Evolutionary conservation across 1,140 invertebrate genomes (phyloP), one percentile per base, ranked within the genome.

Genomic region (Saxidomus purpurata): DNA sequence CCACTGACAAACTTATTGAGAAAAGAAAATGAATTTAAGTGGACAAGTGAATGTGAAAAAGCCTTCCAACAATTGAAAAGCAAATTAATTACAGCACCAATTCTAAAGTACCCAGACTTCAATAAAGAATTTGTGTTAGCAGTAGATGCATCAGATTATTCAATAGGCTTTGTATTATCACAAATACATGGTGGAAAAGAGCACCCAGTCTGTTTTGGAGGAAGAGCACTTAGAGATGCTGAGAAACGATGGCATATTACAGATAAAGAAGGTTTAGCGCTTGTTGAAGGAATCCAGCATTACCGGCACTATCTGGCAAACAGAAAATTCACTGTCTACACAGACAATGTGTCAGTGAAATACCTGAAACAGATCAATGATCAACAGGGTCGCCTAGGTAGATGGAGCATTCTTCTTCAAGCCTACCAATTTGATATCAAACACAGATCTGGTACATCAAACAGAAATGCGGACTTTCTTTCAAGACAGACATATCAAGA

Each of bases 281-380:
- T 82, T n/a, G 59, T 82, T 8, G 80, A 82, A 82, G 80, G 28
- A 82, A 25, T 82, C 28, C 34, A 40, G 22, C 59, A 82, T 31
- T 82, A 36, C 36, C 15, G 31, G 22, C 52, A 61, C 52, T 61
- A n/a, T 28, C 59, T 82, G 1, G 28, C 52, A 28, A 31, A 63
- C 28, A 4, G 31, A 55, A 82, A 40, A 63, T 82, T 82, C 15
- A 82, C 59, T n/a, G 3, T 82, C 15, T 59, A 61, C 59, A 82
- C 80, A 11, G 80, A 67, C 34, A 59, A 0, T 28, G 34, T 63
- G 13, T 38, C 52, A 0, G 52, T 82, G 8, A 67, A 61, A 63
- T 82, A 38, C 55, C 59, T 79, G 6, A 89, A 93, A 28, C 93
- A 93, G 1, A 91, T 96, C 6, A 95, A 95, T 89, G 94, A 96